phyloP scores from a whole-genome alignment of 2,797 vertebrate genomes.

The Fringilla coelebs region DNA sequence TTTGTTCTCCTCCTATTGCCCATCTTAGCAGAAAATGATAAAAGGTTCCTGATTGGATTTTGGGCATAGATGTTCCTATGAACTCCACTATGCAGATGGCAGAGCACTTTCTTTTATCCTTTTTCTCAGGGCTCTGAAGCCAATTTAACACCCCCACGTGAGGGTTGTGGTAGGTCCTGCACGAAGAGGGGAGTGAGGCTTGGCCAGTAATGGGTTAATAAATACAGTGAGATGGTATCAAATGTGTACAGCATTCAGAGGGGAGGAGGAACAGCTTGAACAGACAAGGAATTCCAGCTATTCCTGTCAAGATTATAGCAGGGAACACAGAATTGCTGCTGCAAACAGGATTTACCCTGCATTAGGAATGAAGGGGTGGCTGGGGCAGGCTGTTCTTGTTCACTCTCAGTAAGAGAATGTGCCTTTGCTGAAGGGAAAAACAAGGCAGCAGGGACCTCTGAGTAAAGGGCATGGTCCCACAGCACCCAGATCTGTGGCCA shows the following conservation, averaged over 20 bases:
- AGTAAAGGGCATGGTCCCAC: not conserved
- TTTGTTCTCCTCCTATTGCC: not conserved
- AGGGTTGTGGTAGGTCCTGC: not conserved
- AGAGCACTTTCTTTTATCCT: not conserved
- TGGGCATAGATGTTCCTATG: not conserved
- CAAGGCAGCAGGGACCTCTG: not conserved
- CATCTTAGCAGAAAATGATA: conserved; percentile 2
- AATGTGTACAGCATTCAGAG: not conserved
- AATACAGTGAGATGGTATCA: not conserved
- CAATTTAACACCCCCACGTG: not conserved
- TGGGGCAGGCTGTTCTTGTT: not conserved
- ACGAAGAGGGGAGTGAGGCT: not conserved
- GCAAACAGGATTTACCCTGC: not conserved
- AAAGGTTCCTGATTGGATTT: not conserved
- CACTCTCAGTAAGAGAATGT: not conserved
- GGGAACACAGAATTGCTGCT: not conserved
- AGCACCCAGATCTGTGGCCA: not conserved
- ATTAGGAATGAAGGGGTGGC: not conserved
- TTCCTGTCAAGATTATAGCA: not conserved
- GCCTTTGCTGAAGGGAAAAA: not conserved
- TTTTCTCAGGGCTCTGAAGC: not conserved
- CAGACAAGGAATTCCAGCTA: not conserved
- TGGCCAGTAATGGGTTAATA: not conserved
- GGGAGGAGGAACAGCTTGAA: not conserved
- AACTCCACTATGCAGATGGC: not conserved